A percentile compares a stretch with the other conserved stretches of the same genome.
Evolutionary conservation across 2,113 vertebrate species (phyloP).

Genomic region (Gobius niger): DNA sequence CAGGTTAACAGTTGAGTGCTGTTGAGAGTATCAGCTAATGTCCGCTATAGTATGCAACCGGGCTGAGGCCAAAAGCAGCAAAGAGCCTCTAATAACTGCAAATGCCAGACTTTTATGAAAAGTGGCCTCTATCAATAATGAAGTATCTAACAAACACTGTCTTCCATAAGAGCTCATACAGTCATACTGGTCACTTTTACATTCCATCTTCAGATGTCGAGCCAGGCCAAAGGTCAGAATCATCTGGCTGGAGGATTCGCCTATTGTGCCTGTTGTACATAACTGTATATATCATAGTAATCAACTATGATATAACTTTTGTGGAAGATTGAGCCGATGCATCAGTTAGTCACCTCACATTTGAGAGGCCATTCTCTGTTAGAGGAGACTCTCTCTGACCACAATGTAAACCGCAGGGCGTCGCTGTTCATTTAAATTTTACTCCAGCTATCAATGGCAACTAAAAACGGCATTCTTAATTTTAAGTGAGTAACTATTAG

Average conservation of each 20-base stretch:
- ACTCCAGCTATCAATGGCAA: slow-evolving; percentile 10
- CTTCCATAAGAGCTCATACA: background rate
- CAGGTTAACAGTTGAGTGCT: too few relatives aligned
- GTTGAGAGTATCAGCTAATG: too few relatives aligned
- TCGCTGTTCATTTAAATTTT: slow-evolving; percentile 48
- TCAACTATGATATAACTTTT: slow-evolving; percentile 40
- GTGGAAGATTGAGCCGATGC: slow-evolving; percentile 21
- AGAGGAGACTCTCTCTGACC: slow-evolving; percentile 37
- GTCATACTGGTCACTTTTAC: slow-evolving; percentile 4
- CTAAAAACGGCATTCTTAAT: slow-evolving; percentile 28
- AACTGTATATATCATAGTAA: slow-evolving; percentile 48
- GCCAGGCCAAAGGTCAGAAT: too few relatives aligned
- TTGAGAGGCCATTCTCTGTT: slow-evolving; percentile 31
- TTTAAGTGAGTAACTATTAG: slow-evolving; percentile 12
- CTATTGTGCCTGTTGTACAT: too few relatives aligned
- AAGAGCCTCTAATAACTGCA: too few relatives aligned
- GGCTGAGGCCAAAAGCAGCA: too few relatives aligned
- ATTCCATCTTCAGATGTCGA: background rate
- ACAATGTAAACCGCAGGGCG: slow-evolving; percentile 36
- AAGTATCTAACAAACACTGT: too few relatives aligned
- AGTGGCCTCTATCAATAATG: too few relatives aligned
- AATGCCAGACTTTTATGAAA: too few relatives aligned
- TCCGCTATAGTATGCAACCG: too few relatives aligned
- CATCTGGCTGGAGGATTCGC: too few relatives aligned
- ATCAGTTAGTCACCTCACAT: slow-evolving; percentile 22